Base-by-base conservation (phyloP, 2,113 vertebrate species). In the Paratilapia polleni region DNA sequence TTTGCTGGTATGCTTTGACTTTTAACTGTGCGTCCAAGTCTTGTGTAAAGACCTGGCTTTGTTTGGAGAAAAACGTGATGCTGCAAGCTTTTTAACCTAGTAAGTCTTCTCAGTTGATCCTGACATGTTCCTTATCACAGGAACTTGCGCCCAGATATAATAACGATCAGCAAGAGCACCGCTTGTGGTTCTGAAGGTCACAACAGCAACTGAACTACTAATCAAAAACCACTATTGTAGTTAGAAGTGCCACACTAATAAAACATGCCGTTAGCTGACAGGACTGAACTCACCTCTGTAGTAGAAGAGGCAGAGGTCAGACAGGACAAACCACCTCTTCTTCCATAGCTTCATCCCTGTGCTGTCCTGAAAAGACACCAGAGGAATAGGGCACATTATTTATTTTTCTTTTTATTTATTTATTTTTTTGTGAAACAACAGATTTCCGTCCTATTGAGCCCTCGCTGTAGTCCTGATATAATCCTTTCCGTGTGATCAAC, bases 311-410 rank as follows among this genome's bases (percentile, higher is more conserved):
- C 98, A 99, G 64, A 99, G 96, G 88, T 99, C 98, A 2, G 97
- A 99, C 73, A 99, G 97, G 88, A 99, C 98, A 75, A 99, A 99
- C 98, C 98, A 99, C 31, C 98, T 94, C 83, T 99, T 99, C 91
- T 99, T 99, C 98, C 98, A 99, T 49, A 99, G 94, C 92, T 99
- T 99, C 98, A 99, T 99, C 24, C 98, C 98, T 12, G 98, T 97
- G 24, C 98, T 99, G 85, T 99, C 98, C 98, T 99, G 88, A 38
- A 88, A 89, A 88, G 12, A 85, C 52, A 76, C 61, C 77, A 85
- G 66, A 83, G 41, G 4, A 77, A 80, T 0, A 76, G 15, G 3
- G 1, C 8, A 83, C 31, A 43, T 57, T 19, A 47, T 68, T 68
- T 28, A 43, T 49, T 63, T 38, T 70, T 47, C 4, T 1, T 26